Evolutionary conservation across 2,797 vertebrate species (phyloP).

Genomic region (Centroberyx gerrardi): DNA sequence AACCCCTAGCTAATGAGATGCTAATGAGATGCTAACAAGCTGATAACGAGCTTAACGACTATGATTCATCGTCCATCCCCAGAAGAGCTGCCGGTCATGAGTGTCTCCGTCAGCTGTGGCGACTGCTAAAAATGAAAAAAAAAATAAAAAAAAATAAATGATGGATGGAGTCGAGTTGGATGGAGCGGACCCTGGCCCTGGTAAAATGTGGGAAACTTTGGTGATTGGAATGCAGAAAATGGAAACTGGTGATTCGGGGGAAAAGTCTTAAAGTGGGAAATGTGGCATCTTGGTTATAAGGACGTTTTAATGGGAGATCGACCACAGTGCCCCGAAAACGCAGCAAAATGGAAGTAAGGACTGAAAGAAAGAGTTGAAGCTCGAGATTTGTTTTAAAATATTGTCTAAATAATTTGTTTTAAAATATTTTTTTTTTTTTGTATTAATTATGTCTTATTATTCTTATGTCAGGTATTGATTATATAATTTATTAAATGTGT

Average conservation of each 20-base stretch:
- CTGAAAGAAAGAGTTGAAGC: conserved; percentile 27
- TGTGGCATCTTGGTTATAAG: conserved; percentile 62
- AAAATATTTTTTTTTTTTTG: conserved; percentile 68
- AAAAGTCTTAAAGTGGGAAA: conserved; percentile 18
- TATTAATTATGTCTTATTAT: conserved; percentile 85
- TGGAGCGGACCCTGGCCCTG: conserved; percentile 39
- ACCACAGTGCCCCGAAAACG: conserved; percentile 8
- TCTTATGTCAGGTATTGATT: conserved; percentile 92
- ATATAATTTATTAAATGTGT: conserved; percentile 99
- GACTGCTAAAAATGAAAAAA: conserved; percentile 50
- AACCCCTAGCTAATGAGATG: conserved; percentile 46
- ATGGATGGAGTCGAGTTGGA: too few species aligned
- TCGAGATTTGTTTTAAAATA: conserved; percentile 60
- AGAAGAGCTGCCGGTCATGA: conserved; percentile 46
- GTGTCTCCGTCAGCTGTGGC: conserved; percentile 49
- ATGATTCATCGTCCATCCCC: conserved; percentile 21
- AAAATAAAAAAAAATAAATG: too few species aligned
- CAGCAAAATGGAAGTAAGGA: conserved; percentile 28
- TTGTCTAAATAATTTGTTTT: conserved; percentile 82
- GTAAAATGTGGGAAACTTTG: conserved; percentile 15
- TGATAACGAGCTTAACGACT: conserved; percentile 28
- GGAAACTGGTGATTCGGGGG: conserved; percentile 41
- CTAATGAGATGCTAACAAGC: conserved; percentile 31
- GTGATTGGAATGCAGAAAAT: conserved; percentile 34
- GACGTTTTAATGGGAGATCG: conserved; percentile 47